Evolutionary conservation across 2,888 invertebrate genomes (phyloP), one percentile per base, ranked within the genome.

Genomic region (Blomia tropicalis): DNA sequence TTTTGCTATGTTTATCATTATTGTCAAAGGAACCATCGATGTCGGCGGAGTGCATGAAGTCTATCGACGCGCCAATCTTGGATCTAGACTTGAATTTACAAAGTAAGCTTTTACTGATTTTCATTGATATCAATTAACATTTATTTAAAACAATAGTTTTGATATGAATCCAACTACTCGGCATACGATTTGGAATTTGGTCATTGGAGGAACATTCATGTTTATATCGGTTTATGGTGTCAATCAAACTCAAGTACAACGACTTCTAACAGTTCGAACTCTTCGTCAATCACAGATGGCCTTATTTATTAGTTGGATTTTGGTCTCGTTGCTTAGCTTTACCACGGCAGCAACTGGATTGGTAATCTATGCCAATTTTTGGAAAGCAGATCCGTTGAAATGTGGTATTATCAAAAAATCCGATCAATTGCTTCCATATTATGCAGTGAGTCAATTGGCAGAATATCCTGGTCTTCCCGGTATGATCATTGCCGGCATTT

Each of bases 401-500:
- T 76, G 78, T 60, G 76, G 79, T 1, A 76, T 79, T 44, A 85
- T 88, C 62, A 71, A 72, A 29, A 80, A 80, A 22, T 70, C 79
- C 22, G 88, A 88, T 73, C 87, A 91, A 78, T 75, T 80, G 14
- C 67, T 75, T 29, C 75, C 75, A 1, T 70, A 73, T 63, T 76
- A 73, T 69, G 75, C 76, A 36, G 75, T 75, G 73, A 72, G 73
- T 60, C 69, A 70, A 2, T 66, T 75, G 31, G 70, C 71, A 0
- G 71, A 79, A 58, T 74, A 81, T 59, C 85, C 87, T 0, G 92
- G 91, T 0, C 71, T 93, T 23, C 81, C 89, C 0, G 93, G 93
- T 0, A 77, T 93, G 25, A 91, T 92, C 71, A 84, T 91, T 0
- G 87, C 91, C 4, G 88, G 91, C 2, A 84, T 93, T 65, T 90